Conservation (phyloP, 2,113 vertebrate genomes). For the Lepisosteus osseus region DNA sequence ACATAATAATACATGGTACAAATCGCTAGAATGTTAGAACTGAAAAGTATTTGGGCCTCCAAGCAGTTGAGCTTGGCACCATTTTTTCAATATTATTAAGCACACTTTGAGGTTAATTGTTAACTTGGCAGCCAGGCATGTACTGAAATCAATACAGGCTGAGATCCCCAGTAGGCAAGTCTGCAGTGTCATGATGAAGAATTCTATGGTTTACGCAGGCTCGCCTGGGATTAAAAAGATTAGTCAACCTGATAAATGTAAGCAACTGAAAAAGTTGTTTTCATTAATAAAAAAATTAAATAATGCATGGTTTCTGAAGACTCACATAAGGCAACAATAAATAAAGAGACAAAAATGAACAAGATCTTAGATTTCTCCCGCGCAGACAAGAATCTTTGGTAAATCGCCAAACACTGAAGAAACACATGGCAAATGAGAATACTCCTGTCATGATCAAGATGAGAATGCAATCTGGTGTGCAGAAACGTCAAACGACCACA, state of each 20-base stretch:
- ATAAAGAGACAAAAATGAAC: too few species aligned
- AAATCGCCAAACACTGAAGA: too few species aligned
- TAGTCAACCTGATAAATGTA: conserved; percentile 43
- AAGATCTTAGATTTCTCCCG: too few species aligned
- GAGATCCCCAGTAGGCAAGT: conserved; percentile 48
- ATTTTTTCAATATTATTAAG: conserved; percentile 57
- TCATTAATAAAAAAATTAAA: conserved; percentile 3
- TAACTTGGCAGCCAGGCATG: conserved; percentile 54
- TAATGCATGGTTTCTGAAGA: not conserved
- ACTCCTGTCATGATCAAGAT: too few species aligned
- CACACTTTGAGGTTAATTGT: conserved; percentile 66
- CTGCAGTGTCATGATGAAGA: conserved; percentile 30
- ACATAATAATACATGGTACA: not conserved
- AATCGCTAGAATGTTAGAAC: not conserved
- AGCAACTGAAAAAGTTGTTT: not conserved
- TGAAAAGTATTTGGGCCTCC: not conserved
- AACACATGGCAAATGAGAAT: too few species aligned
- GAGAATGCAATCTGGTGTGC: too few species aligned
- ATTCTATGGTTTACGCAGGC: conserved; percentile 31
- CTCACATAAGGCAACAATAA: not conserved
- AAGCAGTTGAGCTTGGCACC: conserved; percentile 25
- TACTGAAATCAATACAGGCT: conserved; percentile 51
- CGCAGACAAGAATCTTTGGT: too few species aligned
- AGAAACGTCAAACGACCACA: too few species aligned
- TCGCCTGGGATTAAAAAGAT: conserved; percentile 53